Evolutionary conservation across 2,797 vertebrate genomes (phyloP).

Genomic region (Falco concolor): DNA sequence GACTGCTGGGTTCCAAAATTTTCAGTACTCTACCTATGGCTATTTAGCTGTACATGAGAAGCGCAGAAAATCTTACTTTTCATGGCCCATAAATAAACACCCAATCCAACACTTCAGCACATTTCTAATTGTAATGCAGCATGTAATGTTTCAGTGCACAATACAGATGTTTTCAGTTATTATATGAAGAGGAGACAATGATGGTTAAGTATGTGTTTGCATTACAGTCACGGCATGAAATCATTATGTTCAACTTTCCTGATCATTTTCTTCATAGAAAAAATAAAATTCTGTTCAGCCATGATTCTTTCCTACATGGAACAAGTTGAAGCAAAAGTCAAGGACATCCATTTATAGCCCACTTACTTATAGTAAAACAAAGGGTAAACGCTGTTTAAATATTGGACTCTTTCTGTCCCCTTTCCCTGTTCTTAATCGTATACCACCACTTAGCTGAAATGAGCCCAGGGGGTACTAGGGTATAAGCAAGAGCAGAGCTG

Average conservation of each 20-base stretch:
- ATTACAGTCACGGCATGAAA: conserved; percentile 65
- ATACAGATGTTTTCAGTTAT: conserved; percentile 72
- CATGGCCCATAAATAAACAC: conserved; percentile 67
- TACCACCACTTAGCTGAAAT: not conserved
- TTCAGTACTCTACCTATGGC: conserved; percentile 58
- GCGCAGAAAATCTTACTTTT: conserved; percentile 56
- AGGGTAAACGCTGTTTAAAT: not conserved
- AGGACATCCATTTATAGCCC: not conserved
- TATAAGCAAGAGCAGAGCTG: not conserved
- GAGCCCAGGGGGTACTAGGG: not conserved
- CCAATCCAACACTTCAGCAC: conserved; percentile 64
- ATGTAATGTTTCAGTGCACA: conserved; percentile 60
- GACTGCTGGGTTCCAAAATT: conserved; percentile 62
- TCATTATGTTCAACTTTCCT: conserved; percentile 67
- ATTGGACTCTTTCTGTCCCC: not conserved
- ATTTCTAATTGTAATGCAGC: conserved; percentile 71
- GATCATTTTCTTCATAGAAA: conserved; percentile 49
- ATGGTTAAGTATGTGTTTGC: conserved; percentile 68
- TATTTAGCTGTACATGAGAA: conserved; percentile 61
- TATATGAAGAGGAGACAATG: conserved; percentile 68
- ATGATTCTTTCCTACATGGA: conserved; percentile 15
- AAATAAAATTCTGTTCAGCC: conserved; percentile 38
- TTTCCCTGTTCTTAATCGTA: not conserved
- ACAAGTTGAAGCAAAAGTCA: not conserved
- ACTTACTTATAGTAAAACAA: not conserved